Conservation (phyloP, 2,113 vertebrate genomes). For the Bungarus multicinctus region DNA sequence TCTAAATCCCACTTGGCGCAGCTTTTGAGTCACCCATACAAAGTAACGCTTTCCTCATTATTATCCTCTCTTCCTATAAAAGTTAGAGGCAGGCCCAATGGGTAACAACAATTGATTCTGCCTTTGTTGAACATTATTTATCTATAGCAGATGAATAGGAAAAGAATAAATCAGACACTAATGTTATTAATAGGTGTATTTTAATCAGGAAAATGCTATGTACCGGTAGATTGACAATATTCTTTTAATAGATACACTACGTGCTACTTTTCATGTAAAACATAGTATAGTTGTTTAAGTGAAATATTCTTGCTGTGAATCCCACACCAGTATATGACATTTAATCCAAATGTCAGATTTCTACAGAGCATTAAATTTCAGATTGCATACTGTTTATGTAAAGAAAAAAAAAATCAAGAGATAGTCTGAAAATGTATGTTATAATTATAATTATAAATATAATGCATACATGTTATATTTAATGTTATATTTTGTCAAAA, state of each 20-base stretch:
- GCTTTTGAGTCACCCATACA: conserved; percentile 33
- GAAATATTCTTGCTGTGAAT: not conserved
- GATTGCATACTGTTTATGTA: not conserved
- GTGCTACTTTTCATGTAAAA: conserved; percentile 45
- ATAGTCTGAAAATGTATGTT: not conserved
- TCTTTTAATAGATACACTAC: conserved; percentile 38
- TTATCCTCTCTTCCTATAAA: conserved; percentile 38
- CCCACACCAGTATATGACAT: not conserved
- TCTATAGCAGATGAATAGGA: conserved; percentile 44
- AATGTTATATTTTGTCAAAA: no score
- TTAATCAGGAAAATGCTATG: conserved; percentile 34
- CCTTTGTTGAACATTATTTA: conserved; percentile 38
- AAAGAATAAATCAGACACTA: conserved; percentile 42
- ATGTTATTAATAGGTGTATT: conserved; percentile 46
- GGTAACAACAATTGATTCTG: conserved; percentile 22
- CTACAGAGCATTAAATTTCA: no score
- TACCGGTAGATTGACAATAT: conserved; percentile 45
- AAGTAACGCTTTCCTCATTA: conserved; percentile 42
- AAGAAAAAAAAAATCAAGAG: not conserved
- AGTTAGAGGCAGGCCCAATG: conserved; percentile 14
- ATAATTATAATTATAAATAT: not conserved
- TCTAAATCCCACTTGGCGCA: conserved; percentile 34
- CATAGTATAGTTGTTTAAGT: conserved; percentile 31
- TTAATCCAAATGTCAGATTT: not conserved
- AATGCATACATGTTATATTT: not conserved